phyloP scores from a whole-genome alignment of 1,140 invertebrate genomes.

The Monochamus saltuarius region DNA sequence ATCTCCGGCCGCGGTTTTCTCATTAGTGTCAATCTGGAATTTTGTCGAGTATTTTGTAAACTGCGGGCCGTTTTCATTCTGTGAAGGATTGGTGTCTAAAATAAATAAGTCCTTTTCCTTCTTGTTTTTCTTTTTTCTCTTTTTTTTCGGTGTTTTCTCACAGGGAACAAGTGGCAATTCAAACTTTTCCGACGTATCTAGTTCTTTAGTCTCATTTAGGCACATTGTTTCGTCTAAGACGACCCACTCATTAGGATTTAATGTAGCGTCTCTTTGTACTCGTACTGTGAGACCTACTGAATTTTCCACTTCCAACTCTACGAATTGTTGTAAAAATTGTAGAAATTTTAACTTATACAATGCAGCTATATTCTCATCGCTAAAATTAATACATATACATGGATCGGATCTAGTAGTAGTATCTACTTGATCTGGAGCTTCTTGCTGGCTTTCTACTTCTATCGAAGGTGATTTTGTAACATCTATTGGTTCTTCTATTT shows the following conservation, averaged over 20 bases:
- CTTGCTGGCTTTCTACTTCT: not conserved
- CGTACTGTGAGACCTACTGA: slow-evolving; percentile 21
- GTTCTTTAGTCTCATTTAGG: not conserved
- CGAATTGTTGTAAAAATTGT: slow-evolving; percentile 34
- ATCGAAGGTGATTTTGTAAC: too few species aligned
- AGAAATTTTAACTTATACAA: slow-evolving; percentile 37
- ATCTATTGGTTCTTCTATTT: too few species aligned
- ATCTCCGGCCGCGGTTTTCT: slow-evolving; percentile 19
- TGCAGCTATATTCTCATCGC: slow-evolving; percentile 27
- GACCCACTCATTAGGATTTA: slow-evolving; percentile 26
- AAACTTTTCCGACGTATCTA: slow-evolving; percentile 16
- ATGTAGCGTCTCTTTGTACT: slow-evolving; percentile 23
- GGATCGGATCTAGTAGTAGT: not conserved
- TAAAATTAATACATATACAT: slow-evolving; percentile 36
- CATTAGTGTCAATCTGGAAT: slow-evolving; percentile 35
- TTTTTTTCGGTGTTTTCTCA: slow-evolving; percentile 28
- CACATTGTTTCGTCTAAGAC: slow-evolving; percentile 20
- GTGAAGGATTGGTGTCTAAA: slow-evolving; percentile 44
- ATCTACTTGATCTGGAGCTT: slow-evolving; percentile 1
- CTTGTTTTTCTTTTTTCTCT: slow-evolving; percentile 34
- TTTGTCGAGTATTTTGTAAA: slow-evolving; percentile 42
- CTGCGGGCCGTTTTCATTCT: slow-evolving; percentile 15
- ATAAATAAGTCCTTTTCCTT: slow-evolving; percentile 43
- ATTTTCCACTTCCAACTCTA: slow-evolving; percentile 26
- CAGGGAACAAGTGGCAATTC: slow-evolving; percentile 9